phyloP scores from a whole-genome alignment of 2,113 vertebrate genomes.

The Chrysemys picta region DNA sequence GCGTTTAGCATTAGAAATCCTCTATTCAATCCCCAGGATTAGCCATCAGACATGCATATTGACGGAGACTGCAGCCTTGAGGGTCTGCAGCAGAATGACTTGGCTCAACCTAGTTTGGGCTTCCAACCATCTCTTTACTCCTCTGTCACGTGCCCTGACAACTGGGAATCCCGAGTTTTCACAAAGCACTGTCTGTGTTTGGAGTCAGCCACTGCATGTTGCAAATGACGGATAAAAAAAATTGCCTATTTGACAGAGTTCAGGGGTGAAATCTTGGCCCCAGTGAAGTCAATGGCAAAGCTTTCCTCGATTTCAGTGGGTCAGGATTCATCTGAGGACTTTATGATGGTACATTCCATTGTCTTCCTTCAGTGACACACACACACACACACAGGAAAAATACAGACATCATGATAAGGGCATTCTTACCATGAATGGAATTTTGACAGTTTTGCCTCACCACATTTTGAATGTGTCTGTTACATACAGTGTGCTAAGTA shows the following conservation, averaged over 20 bases:
- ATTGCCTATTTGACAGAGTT: not conserved
- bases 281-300: not conserved
- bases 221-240: not conserved
- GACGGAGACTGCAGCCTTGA: not conserved
- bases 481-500: not conserved
- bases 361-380: not conserved
- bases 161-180: not conserved
- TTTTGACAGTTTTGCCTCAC: not conserved
- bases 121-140: not conserved
- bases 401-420: not conserved
- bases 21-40: fast-evolving
- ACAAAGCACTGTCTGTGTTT: not conserved
- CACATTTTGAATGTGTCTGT: not conserved
- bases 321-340: not conserved
- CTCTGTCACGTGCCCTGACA: not conserved
- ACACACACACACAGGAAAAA: not conserved
- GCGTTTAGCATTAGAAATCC: not conserved
- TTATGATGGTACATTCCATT: not conserved
- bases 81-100: not conserved
- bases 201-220: not conserved
- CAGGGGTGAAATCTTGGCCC: not conserved
- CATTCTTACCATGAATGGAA: not conserved
- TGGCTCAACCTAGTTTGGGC: not conserved
- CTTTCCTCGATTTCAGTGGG: not conserved
- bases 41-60: fast-evolving